Evolutionary conservation across 2,113 vertebrate species (phyloP), one percentile per base, ranked within the genome.

Genomic region (Nettapus auritus): DNA sequence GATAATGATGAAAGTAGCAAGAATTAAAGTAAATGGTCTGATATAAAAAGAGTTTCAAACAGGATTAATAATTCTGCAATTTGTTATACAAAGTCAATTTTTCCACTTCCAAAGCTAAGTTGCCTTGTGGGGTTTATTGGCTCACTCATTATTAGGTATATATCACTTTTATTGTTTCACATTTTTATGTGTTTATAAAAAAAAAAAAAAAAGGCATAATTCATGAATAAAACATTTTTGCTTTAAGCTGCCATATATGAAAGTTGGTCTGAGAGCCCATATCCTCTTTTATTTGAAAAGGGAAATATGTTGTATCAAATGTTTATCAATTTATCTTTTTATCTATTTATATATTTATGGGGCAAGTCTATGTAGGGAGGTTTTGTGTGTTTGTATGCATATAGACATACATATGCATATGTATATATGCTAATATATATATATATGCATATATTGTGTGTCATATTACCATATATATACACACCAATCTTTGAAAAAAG

Each of bases 41-140:
- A 97, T 97, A 97, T 97, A 97, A 97, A 97, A 97, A 95, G 68
- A 22, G 63, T 96, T 97, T 97, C 96, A 97, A 97, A 95, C 63
- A 97, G 95, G 94, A 97, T 97, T 98, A 97, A 98, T 97, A 98
- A 98, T 97, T 97, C 93, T 95, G 79, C 84, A 97, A 97, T 98
- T 97, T 97, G 96, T 98, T 97, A 97, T 94, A 98, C 95, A 97
- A 98, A 97, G 97, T 97, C 97, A 96, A 91, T 97, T 98, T 98
- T 97, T 95, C 96, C 95, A 97, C 96, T 97, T 97, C 71, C 94
- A 96, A 95, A 97, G 96, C 93, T 95, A 97, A 97, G 95, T 97
- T 98, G 96, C 96, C 97, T 93, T 31, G 95, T 97, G 97, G 97
- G 91, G 96, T 97, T 98, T 97, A 97, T 96, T 97, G 96, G 96